Base-by-base conservation (phyloP, 2,797 vertebrate species). In the Hippocampus kuda region DNA sequence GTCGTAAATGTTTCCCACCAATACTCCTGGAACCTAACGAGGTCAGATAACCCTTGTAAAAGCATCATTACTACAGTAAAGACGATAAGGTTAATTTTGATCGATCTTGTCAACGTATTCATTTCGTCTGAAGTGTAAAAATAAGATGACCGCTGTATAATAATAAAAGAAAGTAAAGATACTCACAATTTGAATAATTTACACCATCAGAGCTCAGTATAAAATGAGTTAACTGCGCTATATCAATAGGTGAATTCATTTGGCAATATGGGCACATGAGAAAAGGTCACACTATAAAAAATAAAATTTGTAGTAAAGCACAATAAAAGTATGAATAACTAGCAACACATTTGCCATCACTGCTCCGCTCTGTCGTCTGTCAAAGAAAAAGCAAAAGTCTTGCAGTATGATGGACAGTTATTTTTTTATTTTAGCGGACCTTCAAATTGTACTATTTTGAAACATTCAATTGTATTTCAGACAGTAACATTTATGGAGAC, bases 1-100 rank as follows among this genome's bases (percentile, higher is more conserved):
- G 54, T 83, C 79, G n/a, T 84, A 72, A 66, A 41, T 67, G 27
- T 16, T 60, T 60, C 12, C 9, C 2, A 61, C 16, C 6, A 53
- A 11, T 12, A 1, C 16, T 53, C 7, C 8, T 8, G 49, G 7
- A 22, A 53, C 49, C 49, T 3, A 7, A 18, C 9, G n/a, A 30
- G n/a, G 2, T 22, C 57, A 3, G n/a, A 62, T 18, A 16, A 61
- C 27, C 2, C 12, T 3, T 3, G 27, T 38, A 12, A 22, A 62
- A 34, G 20, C n/a, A 11, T 24, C 16, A 18, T 61, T 34, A 59
- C 15, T 26, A 30, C 30, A 30, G 30, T 30, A 30, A 59, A 30
- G 24, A 57, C 56, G 1, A 54, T 24, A n/a, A 54, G 20, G 13
- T 16, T 48, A 48, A 12, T 48, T 48, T 48, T 26, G 54, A 56